phyloP scores from a whole-genome alignment of 2,113 vertebrate genomes.

The Lophura nycthemera region DNA sequence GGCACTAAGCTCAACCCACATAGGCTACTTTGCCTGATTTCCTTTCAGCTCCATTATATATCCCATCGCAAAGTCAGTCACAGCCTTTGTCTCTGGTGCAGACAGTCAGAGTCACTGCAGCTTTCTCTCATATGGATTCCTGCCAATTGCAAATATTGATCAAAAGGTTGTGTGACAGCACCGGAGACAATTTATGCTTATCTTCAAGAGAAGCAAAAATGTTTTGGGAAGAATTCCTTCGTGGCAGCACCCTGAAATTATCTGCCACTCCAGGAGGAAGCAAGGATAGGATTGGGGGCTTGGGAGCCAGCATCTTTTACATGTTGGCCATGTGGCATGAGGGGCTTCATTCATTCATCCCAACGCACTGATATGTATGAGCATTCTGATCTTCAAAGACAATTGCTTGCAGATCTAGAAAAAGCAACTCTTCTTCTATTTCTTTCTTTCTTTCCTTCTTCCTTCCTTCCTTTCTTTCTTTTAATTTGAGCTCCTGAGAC shows the following conservation, averaged over 20 bases:
- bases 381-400: conserved; percentile 53
- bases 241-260: neutral
- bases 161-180: neutral
- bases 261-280: neutral
- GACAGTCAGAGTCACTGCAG: conserved; percentile 33
- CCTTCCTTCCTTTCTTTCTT: neutral
- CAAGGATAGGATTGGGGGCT: neutral
- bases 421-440: conserved; percentile 1
- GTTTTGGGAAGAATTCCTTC: neutral
- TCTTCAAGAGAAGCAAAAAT: conserved; percentile 39
- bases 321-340: neutral
- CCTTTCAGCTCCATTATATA: neutral
- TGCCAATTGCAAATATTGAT: conserved; percentile 55
- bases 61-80: neutral
- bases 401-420: conserved; percentile 43
- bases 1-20: neutral
- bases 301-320: neutral
- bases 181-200: conserved; percentile 25
- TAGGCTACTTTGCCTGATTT: neutral
- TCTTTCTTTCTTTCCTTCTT: too few relatives aligned
- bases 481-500: conserved; percentile 43
- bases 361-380: neutral
- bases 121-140: neutral
- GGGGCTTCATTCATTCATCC: neutral
- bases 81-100: neutral